A percentile compares a stretch with the other conserved stretches of the same genome.
These are phyloP conservation scores for Drosophila malerkotliana DNA, from an alignment of 1,140 invertebrate species.

Conservation along the genomic window DNA sequence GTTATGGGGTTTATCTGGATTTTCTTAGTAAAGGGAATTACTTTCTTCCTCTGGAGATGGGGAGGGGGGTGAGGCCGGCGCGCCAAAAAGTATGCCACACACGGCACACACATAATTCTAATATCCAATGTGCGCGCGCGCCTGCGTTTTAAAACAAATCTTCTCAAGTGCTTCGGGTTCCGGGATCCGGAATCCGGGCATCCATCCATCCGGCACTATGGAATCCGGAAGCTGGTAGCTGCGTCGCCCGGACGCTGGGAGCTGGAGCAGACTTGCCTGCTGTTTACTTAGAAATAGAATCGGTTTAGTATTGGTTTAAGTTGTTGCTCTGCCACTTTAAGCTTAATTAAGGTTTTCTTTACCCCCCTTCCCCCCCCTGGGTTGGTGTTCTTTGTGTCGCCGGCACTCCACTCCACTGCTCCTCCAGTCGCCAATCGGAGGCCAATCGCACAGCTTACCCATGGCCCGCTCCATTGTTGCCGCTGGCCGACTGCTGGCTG, in stretches of 20 bases:
- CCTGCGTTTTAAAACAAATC: slow-evolving; percentile 25
- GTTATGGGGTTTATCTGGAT: slow-evolving; percentile 19
- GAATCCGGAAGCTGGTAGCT: too few species aligned
- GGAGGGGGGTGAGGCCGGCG: slow-evolving; percentile 17
- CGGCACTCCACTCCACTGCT: slow-evolving; percentile 20
- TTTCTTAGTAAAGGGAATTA: not conserved
- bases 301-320: slow-evolving; percentile 42
- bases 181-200: not conserved
- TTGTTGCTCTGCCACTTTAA: slow-evolving; percentile 52
- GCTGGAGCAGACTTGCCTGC: slow-evolving; percentile 12
- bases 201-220: too few species aligned
- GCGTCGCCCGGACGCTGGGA: too few species aligned
- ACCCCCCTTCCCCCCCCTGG: not conserved
- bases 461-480: slow-evolving; percentile 70
- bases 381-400: slow-evolving; percentile 46
- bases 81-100: slow-evolving; percentile 44
- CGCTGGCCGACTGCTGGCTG: slow-evolving; percentile 56
- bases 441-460: slow-evolving; percentile 47
- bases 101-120: slow-evolving; percentile 39
- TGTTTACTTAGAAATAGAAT: slow-evolving; percentile 43
- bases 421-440: too few species aligned
- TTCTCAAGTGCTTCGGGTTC: not conserved
- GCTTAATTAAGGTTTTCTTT: slow-evolving; percentile 49
- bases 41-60: slow-evolving; percentile 16
- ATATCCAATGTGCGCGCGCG: slow-evolving; percentile 49